These are phyloP conservation scores for Tangara arthus DNA, from an alignment of 2,797 vertebrate genomes.

Conservation along the genomic window DNA sequence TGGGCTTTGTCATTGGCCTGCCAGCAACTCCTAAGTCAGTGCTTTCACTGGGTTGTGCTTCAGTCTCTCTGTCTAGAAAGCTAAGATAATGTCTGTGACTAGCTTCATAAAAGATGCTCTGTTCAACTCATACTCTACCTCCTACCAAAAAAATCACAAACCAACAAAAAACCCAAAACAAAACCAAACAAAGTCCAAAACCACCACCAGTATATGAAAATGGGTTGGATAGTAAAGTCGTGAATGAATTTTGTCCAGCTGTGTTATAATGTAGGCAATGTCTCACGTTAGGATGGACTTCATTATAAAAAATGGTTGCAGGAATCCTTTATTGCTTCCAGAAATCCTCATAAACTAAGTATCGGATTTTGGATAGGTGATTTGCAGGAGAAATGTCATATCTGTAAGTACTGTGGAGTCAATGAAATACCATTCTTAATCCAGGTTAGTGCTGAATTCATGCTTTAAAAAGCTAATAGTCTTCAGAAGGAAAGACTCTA, in stretches of 20 bases:
- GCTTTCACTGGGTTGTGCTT: neutral
- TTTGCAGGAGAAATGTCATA: neutral
- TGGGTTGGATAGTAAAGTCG: neutral
- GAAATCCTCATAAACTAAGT: neutral
- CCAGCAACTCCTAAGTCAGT: neutral
- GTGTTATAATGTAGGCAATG: neutral
- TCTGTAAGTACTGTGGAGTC: neutral
- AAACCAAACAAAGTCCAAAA: neutral
- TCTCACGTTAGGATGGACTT: neutral
- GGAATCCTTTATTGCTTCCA: neutral
- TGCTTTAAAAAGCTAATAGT: neutral
- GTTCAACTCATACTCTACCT: neutral
- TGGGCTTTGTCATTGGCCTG: neutral
- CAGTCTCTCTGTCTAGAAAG: neutral
- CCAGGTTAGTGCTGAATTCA: neutral
- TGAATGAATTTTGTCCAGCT: neutral
- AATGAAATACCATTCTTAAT: neutral
- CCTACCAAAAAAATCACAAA: neutral
- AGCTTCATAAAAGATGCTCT: neutral
- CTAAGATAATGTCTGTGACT: neutral
- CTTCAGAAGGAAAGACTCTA: neutral
- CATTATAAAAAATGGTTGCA: neutral
- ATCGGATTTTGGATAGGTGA: neutral
- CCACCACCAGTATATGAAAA: neutral
- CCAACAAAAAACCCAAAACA: neutral